A percentile compares a stretch with the other conserved stretches of the same genome.
Conservation (phyloP, 2,797 vertebrate species). For the Lycodopsis pacificus region DNA sequence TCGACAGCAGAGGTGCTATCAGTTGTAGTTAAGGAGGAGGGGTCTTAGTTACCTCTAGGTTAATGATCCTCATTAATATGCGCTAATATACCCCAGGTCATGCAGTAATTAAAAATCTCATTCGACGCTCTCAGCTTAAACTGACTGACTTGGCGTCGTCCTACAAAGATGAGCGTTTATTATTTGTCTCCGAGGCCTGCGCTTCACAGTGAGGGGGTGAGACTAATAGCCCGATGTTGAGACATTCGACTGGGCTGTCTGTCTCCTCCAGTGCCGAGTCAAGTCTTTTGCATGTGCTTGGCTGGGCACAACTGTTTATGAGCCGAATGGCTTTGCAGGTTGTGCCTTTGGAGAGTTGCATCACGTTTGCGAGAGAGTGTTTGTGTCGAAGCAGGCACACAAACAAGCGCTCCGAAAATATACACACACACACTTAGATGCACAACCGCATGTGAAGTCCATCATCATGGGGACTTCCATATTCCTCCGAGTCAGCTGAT, state of each 20-base stretch:
- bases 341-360: slow-evolving; percentile 83
- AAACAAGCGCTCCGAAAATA: slow-evolving; percentile 72
- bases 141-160: slow-evolving; percentile 75
- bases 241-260: slow-evolving; percentile 47
- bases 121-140: slow-evolving; percentile 82
- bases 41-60: slow-evolving; percentile 90
- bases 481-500: slow-evolving; percentile 86
- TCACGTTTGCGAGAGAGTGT: slow-evolving; percentile 85
- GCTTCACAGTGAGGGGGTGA: slow-evolving; percentile 50
- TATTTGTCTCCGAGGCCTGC: slow-evolving; percentile 77
- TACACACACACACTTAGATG: slow-evolving; percentile 58
- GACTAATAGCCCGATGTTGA: slow-evolving; percentile 55
- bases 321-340: slow-evolving; percentile 70
- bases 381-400: slow-evolving; percentile 74
- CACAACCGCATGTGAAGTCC: slow-evolving; percentile 71
- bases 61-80: slow-evolving; percentile 91
- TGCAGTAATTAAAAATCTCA: slow-evolving; percentile 91
- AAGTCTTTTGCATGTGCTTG: slow-evolving; percentile 64
- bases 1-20: slow-evolving; percentile 79
- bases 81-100: slow-evolving; percentile 89
- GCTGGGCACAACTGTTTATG: slow-evolving; percentile 75
- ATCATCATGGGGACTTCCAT: slow-evolving; percentile 79
- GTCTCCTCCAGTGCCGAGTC: slow-evolving; percentile 47
- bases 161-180: slow-evolving; percentile 77
- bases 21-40: slow-evolving; percentile 88